Percentiles rank a stretch among this genome's conserved stretches.
Conservation (phyloP, 2,888 invertebrate genomes). For the Podotricha telesiphe region DNA sequence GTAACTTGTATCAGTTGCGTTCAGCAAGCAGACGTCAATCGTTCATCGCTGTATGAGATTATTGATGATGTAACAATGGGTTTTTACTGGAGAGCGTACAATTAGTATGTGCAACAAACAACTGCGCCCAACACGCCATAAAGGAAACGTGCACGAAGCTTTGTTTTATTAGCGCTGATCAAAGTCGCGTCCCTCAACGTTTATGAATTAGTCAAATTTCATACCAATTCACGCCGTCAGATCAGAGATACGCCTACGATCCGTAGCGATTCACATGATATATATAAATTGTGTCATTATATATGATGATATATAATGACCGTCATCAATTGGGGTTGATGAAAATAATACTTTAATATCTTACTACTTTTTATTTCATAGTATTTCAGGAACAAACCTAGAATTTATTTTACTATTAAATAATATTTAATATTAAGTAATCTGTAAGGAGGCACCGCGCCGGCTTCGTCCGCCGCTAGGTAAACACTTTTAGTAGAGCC, state of each 20-base stretch:
- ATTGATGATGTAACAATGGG: slow-evolving; percentile 5
- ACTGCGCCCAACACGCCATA: slow-evolving; percentile 16
- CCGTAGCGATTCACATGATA: too few species aligned
- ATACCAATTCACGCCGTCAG: slow-evolving; percentile 1
- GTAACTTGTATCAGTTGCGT: background rate
- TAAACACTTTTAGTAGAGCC: slow-evolving; percentile 47
- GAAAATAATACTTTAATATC: too few species aligned
- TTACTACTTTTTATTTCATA: too few species aligned
- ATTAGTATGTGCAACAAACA: slow-evolving; percentile 33
- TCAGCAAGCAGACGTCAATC: background rate
- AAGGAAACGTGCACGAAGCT: slow-evolving; percentile 22
- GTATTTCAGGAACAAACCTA: too few species aligned
- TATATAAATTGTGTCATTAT: too few species aligned
- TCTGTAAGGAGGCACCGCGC: too few species aligned
- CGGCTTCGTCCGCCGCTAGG: slow-evolving; percentile 17
- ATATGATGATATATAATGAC: too few species aligned
- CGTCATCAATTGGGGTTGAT: too few species aligned
- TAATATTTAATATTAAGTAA: too few species aligned
- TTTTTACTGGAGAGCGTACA: slow-evolving; percentile 25
- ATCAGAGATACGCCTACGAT: background rate
- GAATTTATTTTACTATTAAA: too few species aligned
- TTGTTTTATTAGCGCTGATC: slow-evolving; percentile 34
- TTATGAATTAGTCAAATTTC: slow-evolving; percentile 18
- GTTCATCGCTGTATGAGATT: background rate
- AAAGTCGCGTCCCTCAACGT: slow-evolving; percentile 37